A percentile compares a stretch with the other conserved stretches of the same genome.
phyloP scores from a whole-genome alignment of 2,113 vertebrate genomes.

The Percopsis transmontana region DNA sequence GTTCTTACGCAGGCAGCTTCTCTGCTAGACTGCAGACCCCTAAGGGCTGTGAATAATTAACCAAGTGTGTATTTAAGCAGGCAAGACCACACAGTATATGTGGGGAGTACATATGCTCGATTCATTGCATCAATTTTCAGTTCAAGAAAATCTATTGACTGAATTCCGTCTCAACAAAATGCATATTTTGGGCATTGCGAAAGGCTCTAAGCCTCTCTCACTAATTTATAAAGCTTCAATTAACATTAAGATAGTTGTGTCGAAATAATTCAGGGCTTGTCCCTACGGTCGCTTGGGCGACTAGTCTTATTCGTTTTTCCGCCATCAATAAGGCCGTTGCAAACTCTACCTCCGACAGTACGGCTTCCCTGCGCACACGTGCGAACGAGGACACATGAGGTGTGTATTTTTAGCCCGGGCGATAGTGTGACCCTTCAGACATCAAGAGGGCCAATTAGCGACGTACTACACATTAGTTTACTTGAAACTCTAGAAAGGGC shows the following conservation, averaged over 20 bases:
- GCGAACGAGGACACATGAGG: conserved; percentile 18
- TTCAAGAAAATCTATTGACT: background rate
- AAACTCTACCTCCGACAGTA: conserved; percentile 22
- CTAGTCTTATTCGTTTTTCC: conserved; percentile 50
- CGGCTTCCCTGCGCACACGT: conserved; percentile 39
- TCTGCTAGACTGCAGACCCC: conserved; percentile 47
- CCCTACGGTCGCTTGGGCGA: too few species aligned
- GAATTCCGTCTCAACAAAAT: too few species aligned
- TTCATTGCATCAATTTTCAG: conserved; percentile 18
- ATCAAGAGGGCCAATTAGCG: conserved; percentile 51
- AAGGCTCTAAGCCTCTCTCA: too few species aligned
- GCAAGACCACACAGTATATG: background rate
- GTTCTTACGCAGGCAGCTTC: conserved; percentile 49
- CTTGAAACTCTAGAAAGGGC: conserved; percentile 58
- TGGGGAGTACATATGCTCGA: background rate
- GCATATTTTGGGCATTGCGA: too few species aligned
- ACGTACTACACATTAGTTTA: conserved; percentile 55
- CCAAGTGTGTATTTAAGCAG: conserved; percentile 47
- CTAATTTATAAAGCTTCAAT: too few species aligned
- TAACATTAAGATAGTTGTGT: too few species aligned
- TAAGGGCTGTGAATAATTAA: conserved; percentile 59
- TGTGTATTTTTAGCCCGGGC: conserved; percentile 67
- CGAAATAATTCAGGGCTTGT: too few species aligned
- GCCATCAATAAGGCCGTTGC: conserved; percentile 41
- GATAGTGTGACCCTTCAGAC: conserved; percentile 61